These are phyloP conservation scores for Glomeris maerens DNA, from an alignment of 1,140 invertebrate genomes.

Conservation along the genomic window DNA sequence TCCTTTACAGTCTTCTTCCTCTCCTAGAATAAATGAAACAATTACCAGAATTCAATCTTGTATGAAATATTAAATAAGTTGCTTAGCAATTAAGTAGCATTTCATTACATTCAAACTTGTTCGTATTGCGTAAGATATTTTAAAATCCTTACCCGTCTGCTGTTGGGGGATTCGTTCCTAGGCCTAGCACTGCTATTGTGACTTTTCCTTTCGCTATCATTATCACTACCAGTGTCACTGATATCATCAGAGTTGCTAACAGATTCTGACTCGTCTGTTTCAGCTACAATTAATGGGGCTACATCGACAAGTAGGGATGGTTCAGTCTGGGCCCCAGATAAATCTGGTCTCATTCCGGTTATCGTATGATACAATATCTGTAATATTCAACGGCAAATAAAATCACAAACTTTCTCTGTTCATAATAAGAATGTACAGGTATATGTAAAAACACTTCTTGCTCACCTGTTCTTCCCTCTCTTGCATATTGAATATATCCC, in stretches of 20 bases:
- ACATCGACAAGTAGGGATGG: slow-evolving; percentile 33
- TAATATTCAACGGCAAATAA: slow-evolving; percentile 22
- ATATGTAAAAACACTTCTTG: neutral
- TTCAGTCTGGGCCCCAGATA: slow-evolving; percentile 48
- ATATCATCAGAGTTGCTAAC: slow-evolving; percentile 33
- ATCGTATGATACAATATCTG: slow-evolving; percentile 68
- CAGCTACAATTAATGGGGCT: slow-evolving; percentile 19
- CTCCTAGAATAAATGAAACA: slow-evolving; percentile 33
- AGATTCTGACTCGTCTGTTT: slow-evolving; percentile 19
- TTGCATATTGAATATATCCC: slow-evolving; percentile 67
- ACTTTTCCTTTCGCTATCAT: slow-evolving; percentile 31
- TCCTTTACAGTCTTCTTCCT: slow-evolving; percentile 75
- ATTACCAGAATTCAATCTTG: slow-evolving; percentile 1
- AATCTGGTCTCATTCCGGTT: slow-evolving; percentile 62
- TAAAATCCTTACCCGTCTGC: slow-evolving; percentile 50
- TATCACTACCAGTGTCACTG: slow-evolving; percentile 32
- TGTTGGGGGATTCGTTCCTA: slow-evolving; percentile 70
- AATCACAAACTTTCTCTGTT: neutral
- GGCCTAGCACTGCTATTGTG: slow-evolving; percentile 55
- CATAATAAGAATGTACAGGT: neutral
- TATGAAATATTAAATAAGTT: slow-evolving; percentile 1
- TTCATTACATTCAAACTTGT: neutral
- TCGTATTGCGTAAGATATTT: neutral
- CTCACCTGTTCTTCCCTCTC: slow-evolving; percentile 42
- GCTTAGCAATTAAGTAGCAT: slow-evolving; percentile 1